Evolutionary conservation across 2,113 vertebrate genomes (phyloP), one percentile per base, ranked within the genome.

Genomic region (Planiliza haematocheilus): DNA sequence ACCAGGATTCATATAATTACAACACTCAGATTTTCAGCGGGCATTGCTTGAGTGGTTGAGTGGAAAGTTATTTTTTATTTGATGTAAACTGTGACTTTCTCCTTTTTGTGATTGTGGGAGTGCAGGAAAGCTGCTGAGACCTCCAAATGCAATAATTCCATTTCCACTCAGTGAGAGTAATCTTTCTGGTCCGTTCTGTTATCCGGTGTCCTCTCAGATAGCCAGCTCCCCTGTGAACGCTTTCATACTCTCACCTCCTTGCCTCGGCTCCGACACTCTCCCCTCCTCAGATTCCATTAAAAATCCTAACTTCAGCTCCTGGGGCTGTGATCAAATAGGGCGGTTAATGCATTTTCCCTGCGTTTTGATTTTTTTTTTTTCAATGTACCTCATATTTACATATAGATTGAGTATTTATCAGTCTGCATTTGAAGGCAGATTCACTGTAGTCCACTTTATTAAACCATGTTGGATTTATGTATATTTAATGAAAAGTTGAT

Each of bases 341-440:
- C 73, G 52, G 84, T 80, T 92, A 93, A 93, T 93, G 86, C 84
- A 84, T 90, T 93, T 92, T 91, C 74, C 69, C 83, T 86, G 86
- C 79, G 20, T 83, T 86, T 86, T 75, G 58, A 81, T 79, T 79
- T 84, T 85, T 84, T 85, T 88, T 65, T 39, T 10, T 2, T 72
- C 85, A 87, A 66, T 80, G 83, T 87, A 84, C 85, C 85, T 79
- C 80, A 24, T 94, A 94, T 94, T 94, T 94, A 93, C 94, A 94
- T 94, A 93, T 94, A 94, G 91, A 94, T 94, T 92, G 94, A 93
- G 88, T 93, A 93, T 93, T 94, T 94, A 94, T 94, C 92, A 89
- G 85, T 81, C 70, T 82, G 74, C 77, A 76, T 89, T 90, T 86
- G 88, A 86, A 89, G 85, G 89, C 80, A 85, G 85, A 92, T 90